These are phyloP conservation scores for Agrilus cyanescens DNA, from an alignment of 2,888 invertebrate genomes.

Conservation along the genomic window DNA sequence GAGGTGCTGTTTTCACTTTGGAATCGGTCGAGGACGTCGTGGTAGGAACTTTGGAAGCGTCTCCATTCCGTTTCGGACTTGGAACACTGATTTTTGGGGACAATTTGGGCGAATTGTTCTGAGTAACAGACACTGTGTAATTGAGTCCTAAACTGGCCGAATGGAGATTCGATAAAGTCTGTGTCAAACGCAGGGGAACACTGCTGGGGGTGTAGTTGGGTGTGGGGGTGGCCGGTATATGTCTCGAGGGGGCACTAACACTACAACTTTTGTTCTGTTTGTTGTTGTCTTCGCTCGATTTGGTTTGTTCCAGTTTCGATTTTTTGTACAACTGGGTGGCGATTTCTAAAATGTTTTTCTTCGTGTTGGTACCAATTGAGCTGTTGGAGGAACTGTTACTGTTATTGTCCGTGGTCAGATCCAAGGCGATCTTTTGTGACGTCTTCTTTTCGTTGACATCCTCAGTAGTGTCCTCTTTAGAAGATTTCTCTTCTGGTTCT, in stretches of 20 bases:
- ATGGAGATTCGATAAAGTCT: slow-evolving; percentile 25
- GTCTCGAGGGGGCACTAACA: not conserved
- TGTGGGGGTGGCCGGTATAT: slow-evolving; percentile 11
- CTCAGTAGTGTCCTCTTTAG: not conserved
- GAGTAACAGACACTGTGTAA: slow-evolving; percentile 29
- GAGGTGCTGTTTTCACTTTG: too few species aligned
- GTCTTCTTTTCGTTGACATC: slow-evolving; percentile 6
- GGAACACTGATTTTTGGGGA: too few species aligned
- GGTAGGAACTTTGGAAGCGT: too few species aligned
- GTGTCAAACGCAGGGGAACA: slow-evolving; percentile 11
- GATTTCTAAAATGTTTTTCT: slow-evolving; percentile 30
- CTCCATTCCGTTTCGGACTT: too few species aligned
- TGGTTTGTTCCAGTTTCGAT: slow-evolving; percentile 24
- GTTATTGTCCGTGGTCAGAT: slow-evolving; percentile 10
- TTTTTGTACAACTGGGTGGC: slow-evolving; percentile 31
- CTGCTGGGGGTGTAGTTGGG: not conserved
- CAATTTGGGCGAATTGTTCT: slow-evolving; percentile 5
- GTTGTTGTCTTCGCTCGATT: slow-evolving; percentile 2
- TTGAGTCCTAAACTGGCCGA: slow-evolving; percentile 31
- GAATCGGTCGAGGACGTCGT: too few species aligned
- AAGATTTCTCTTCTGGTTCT: not conserved
- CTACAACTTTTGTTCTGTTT: slow-evolving; percentile 4
- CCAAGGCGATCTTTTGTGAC: slow-evolving; percentile 11
- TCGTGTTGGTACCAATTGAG: slow-evolving; percentile 8
- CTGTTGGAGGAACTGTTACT: slow-evolving; percentile 1